Evolutionary conservation across 2,888 invertebrate genomes (phyloP).

Genomic region (Odontomyia ornata): DNA sequence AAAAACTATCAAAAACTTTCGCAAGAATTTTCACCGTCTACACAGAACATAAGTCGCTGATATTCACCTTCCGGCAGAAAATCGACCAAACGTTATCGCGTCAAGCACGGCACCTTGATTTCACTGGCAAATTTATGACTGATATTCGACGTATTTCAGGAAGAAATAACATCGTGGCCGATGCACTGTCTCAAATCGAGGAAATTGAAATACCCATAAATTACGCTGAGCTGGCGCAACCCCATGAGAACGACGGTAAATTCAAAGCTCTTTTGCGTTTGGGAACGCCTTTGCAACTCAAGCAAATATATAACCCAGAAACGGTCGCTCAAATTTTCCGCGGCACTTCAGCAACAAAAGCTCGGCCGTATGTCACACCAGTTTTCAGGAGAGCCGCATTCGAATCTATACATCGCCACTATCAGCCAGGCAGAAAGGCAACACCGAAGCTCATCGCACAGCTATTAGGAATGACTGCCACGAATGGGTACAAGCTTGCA

Average conservation of each 20-base stretch:
- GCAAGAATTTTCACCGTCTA: constrained; percentile 44
- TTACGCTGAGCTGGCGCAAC: not conserved
- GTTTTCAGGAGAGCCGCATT: constrained; percentile 50
- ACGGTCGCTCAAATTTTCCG: constrained; percentile 48
- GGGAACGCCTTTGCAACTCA: not conserved
- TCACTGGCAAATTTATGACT: constrained; percentile 44
- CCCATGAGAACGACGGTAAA: constrained; percentile 4
- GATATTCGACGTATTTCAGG: constrained; percentile 44
- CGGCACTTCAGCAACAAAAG: constrained; percentile 48
- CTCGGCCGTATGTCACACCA: constrained; percentile 52
- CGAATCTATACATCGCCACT: constrained; percentile 44
- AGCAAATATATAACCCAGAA: not conserved
- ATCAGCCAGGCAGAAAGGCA: not conserved
- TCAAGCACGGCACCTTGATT: constrained; percentile 54
- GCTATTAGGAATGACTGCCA: not conserved
- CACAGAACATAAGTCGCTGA: constrained; percentile 47
- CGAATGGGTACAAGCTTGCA: not conserved
- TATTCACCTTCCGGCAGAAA: constrained; percentile 54
- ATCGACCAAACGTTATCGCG: constrained; percentile 56
- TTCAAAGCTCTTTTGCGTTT: not conserved
- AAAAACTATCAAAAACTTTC: constrained; percentile 52
- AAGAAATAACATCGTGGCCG: constrained; percentile 37
- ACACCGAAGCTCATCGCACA: not conserved
- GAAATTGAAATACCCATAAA: not conserved
- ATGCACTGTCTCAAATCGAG: constrained; percentile 34